A percentile compares a stretch with the other conserved stretches of the same genome.
phyloP scores from a whole-genome alignment of 2,888 invertebrate genomes.

The Dendrolimus houi region DNA sequence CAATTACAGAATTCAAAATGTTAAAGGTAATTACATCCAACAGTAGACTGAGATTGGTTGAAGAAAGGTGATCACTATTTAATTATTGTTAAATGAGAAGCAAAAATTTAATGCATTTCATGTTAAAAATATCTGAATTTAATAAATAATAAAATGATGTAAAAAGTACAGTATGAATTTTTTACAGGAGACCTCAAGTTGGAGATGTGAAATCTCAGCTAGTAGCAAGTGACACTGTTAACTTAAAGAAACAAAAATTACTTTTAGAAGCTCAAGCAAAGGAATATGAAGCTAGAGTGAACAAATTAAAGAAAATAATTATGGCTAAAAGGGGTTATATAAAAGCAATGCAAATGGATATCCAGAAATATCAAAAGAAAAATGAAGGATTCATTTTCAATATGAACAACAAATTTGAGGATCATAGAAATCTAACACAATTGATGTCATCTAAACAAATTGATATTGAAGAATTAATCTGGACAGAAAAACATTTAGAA shows the following conservation, averaged over 20 bases:
- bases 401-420: slow-evolving; percentile 45
- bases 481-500: slow-evolving; percentile 44
- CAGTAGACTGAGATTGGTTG: no score
- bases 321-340: slow-evolving; percentile 58
- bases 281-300: slow-evolving; percentile 56
- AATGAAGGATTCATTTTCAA: slow-evolving; percentile 49
- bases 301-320: slow-evolving; percentile 46
- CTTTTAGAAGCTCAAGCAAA: slow-evolving; percentile 50
- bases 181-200: slow-evolving; percentile 57
- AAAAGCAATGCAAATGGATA: slow-evolving; percentile 58
- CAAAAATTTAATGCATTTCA: no score
- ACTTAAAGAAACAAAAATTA: slow-evolving; percentile 52
- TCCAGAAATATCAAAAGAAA: slow-evolving; percentile 61
- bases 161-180: background rate
- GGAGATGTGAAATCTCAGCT: slow-evolving; percentile 54
- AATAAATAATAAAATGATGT: no score
- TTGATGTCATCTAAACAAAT: slow-evolving; percentile 23
- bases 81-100: no score
- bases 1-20: no score
- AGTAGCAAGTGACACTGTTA: slow-evolving; percentile 48
- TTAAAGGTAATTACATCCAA: no score
- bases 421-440: slow-evolving; percentile 36
- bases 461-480: slow-evolving; percentile 34
- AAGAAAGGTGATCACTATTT: no score
- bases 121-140: no score